A percentile compares a stretch with the other conserved stretches of the same genome.
These are phyloP conservation scores for Crenuchus spilurus DNA, from an alignment of 2,797 vertebrate genomes.

Conservation along the genomic window DNA sequence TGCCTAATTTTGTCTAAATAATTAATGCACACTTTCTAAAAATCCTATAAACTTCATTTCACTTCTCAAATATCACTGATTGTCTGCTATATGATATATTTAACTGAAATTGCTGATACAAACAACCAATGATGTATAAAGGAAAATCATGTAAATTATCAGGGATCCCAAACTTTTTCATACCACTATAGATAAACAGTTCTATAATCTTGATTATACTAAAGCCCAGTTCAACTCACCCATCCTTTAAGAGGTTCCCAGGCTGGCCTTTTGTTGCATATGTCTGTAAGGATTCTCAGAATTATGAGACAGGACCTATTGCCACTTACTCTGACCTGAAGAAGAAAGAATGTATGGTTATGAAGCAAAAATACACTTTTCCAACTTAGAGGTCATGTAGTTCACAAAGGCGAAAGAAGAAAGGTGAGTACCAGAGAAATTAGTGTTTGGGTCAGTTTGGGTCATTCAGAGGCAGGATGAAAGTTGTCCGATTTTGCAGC, in stretches of 20 bases:
- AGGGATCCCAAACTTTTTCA: too few relatives aligned
- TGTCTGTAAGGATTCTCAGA: conserved; percentile 89
- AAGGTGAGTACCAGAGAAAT: conserved; percentile 14
- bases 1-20: too few relatives aligned
- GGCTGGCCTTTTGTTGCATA: conserved; percentile 88
- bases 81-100: too few relatives aligned
- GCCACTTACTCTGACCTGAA: conserved; percentile 90
- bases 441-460: conserved; percentile 17
- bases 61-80: too few relatives aligned
- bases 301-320: conserved; percentile 92
- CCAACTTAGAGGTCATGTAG: conserved; percentile 24
- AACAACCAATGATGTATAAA: too few relatives aligned
- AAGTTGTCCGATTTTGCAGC: conserved; percentile 69
- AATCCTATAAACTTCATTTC: too few relatives aligned
- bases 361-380: neutral
- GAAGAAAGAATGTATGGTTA: conserved; percentile 43
- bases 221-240: conserved; percentile 75
- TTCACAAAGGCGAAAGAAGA: conserved; percentile 15
- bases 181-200: neutral
- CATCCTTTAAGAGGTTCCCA: conserved; percentile 92
- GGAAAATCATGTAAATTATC: too few relatives aligned
- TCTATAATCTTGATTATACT: neutral
- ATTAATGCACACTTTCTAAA: too few relatives aligned
- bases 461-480: conserved; percentile 59
- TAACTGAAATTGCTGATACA: too few relatives aligned